Conservation (phyloP, 2,113 vertebrate genomes). For the Onychorhynchus coronatus region DNA sequence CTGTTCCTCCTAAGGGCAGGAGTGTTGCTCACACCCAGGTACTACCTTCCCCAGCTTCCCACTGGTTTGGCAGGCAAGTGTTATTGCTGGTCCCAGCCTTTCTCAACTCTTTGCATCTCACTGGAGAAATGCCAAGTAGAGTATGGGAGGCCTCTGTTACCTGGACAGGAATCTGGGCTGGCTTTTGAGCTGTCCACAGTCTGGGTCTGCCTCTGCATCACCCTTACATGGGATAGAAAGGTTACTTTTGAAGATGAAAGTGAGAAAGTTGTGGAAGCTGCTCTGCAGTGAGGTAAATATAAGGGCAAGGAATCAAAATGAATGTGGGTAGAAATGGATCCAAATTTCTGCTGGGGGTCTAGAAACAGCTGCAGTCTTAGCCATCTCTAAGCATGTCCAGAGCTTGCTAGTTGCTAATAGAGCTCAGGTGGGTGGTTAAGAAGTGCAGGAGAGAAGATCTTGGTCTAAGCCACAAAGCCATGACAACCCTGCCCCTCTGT, state of each 20-base stretch:
- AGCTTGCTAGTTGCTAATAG: neutral
- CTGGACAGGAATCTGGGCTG: neutral
- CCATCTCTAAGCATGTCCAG: neutral
- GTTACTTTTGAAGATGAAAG: neutral
- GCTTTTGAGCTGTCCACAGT: neutral
- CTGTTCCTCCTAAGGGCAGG: neutral
- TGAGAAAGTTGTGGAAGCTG: neutral
- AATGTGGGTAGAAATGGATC: neutral
- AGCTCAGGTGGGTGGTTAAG: neutral
- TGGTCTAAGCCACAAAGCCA: neutral
- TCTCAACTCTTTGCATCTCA: neutral
- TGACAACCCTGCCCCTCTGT: neutral
- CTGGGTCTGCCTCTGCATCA: neutral
- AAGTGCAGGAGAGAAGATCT: neutral
- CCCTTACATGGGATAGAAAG: neutral
- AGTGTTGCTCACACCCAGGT: neutral
- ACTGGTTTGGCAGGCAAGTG: rapidly evolving
- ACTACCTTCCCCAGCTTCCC: neutral
- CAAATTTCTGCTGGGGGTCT: neutral
- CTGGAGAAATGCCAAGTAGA: neutral
- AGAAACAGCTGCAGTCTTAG: neutral
- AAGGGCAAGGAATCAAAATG: neutral
- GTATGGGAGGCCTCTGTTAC: neutral
- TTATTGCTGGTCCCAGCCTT: neutral
- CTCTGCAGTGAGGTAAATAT: neutral